Evolutionary conservation across 1,140 invertebrate genomes (phyloP), one percentile per base, ranked within the genome.

Genomic region (Orchesella cincta): DNA sequence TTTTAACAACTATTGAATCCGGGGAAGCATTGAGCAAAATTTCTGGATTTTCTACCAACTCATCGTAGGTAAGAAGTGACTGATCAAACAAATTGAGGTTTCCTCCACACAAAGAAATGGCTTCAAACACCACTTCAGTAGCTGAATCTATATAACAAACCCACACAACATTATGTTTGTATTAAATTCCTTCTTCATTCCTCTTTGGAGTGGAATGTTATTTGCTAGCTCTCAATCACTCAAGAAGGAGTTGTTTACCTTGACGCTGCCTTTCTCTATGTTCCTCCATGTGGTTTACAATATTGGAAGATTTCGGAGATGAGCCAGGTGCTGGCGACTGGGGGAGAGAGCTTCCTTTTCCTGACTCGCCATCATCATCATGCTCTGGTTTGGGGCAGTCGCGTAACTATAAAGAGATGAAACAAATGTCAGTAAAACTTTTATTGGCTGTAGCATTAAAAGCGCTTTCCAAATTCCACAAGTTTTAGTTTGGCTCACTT

Each of bases 331-430:
- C 74, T 0, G 96, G 96, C 67, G 94, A 97, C 83, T 97, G 95
- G 1, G 96, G 94, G 73, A 98, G 86, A 33, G 95, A 98, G 14
- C 94, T 92, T 5, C 96, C 96, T 84, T 95, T 95, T 54, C 96
- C 96, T 70, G 95, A 97, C 87, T 98, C 96, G 73, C 92, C 92
- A 87, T 98, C 96, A 84, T 97, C 95, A 84, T 98, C 95, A 77
- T 87, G 84, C 0, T 80, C 72, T 57, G 54, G 71, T 64, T 54
- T 73, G 18, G 71, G 62, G 5, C 5, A 5, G n/a, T 67, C 62
- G 29, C 62, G 2, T 29, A 67, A 67, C 62, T 67, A 46, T 20
- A 46, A 64, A 64, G 23, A 26, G n/a, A n/a, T 8, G 71, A 39
- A 73, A 46, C 5, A 73, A 57, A 57, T 5, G 23, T 16, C 54